Evolutionary conservation across 2,113 vertebrate species (phyloP).

Genomic region (Passer domesticus): DNA sequence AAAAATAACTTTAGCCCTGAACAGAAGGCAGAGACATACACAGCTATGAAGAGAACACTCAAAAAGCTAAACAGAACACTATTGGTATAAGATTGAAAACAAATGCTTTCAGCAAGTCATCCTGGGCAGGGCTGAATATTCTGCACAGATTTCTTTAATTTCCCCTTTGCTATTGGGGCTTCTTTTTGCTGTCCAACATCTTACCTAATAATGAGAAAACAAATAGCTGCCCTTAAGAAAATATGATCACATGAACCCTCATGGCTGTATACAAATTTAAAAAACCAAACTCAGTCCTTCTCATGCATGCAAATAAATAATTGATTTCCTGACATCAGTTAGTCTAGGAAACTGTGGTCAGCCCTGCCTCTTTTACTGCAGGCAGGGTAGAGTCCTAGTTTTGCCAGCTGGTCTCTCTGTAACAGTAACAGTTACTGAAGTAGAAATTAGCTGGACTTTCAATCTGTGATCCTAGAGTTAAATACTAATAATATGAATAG

Average conservation of each 20-base stretch:
- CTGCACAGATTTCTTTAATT: conserved; percentile 53
- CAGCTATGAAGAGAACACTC: neutral
- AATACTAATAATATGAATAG: neutral
- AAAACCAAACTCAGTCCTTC: neutral
- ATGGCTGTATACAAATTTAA: neutral
- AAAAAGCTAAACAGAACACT: neutral
- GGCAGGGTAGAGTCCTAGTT: neutral
- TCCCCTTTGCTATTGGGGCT: conserved; percentile 10
- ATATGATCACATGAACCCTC: neutral
- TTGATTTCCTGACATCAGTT: neutral
- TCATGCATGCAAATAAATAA: neutral
- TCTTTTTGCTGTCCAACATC: conserved; percentile 5
- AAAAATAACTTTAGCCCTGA: neutral
- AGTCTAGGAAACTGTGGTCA: neutral
- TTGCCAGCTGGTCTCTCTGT: neutral
- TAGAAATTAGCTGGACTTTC: neutral
- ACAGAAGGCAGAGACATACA: neutral
- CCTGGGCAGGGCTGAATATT: conserved; percentile 10
- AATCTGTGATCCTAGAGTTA: neutral
- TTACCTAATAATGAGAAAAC: conserved; percentile 42
- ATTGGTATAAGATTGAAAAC: conserved; percentile 21
- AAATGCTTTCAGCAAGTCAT: conserved; percentile 37
- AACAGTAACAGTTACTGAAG: neutral
- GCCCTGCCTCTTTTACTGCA: neutral
- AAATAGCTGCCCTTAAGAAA: conserved; percentile 27